Percentiles rank a stretch among this genome's conserved stretches.
Conservation (phyloP, 2,113 vertebrate species). For the Atherinomorus stipes region DNA sequence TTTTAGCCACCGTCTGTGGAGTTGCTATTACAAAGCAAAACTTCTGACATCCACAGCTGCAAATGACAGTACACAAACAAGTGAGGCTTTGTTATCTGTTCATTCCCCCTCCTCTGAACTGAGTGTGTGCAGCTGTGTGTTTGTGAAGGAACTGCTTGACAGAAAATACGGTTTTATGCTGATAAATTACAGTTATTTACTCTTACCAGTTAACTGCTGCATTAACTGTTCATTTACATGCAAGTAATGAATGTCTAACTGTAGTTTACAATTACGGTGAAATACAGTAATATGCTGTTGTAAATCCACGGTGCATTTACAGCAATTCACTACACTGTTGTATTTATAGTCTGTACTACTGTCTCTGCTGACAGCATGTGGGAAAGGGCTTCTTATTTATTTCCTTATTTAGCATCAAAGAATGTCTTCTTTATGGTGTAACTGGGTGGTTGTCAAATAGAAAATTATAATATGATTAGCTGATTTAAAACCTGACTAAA, state of each 20-base stretch:
- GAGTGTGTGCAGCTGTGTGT: neutral
- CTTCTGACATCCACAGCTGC: too few relatives aligned
- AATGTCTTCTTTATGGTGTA: neutral
- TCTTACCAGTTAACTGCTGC: neutral
- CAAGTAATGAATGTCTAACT: neutral
- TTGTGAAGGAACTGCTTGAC: neutral
- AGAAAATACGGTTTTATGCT: neutral
- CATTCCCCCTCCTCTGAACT: neutral
- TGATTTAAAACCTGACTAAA: neutral
- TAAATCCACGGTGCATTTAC: neutral
- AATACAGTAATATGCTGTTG: neutral
- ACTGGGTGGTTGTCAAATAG: neutral
- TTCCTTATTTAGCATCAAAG: constrained; percentile 25
- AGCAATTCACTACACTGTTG: neutral
- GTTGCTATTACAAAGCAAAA: neutral
- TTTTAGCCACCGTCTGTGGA: neutral
- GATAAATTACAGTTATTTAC: neutral
- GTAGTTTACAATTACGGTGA: neutral
- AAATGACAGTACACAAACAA: neutral
- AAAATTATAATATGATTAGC: neutral
- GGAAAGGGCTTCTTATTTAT: neutral
- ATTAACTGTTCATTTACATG: constrained; percentile 15
- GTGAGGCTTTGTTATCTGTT: too few relatives aligned
- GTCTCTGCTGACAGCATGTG: neutral
- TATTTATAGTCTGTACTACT: neutral